phyloP scores from a whole-genome alignment of 2,113 vertebrate species.

The Laterallus jamaicensis region DNA sequence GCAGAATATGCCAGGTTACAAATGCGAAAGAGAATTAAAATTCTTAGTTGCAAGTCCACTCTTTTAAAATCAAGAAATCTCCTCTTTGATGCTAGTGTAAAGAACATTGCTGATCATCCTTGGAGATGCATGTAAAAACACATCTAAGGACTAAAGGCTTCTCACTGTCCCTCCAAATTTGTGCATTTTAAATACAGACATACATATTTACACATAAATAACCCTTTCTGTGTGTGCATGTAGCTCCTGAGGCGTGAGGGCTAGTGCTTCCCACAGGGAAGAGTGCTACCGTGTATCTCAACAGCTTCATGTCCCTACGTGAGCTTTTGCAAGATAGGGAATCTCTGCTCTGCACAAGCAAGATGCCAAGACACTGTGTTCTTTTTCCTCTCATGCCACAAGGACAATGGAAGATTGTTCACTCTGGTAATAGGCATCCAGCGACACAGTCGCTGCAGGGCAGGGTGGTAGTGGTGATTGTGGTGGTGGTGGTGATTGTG shows the following conservation, averaged over 20 bases:
- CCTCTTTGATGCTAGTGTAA: neutral
- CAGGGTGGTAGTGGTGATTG: too few relatives aligned
- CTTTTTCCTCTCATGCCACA: neutral
- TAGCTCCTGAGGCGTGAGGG: neutral
- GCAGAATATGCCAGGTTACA: neutral
- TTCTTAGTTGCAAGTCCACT: neutral
- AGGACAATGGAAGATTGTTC: neutral
- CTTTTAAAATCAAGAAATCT: neutral
- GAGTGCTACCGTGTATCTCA: neutral
- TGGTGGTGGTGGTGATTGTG: too few relatives aligned
- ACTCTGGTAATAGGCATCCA: neutral
- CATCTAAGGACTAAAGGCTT: neutral
- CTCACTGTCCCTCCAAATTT: neutral
- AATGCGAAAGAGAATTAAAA: neutral
- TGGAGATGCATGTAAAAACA: neutral
- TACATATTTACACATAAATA: neutral
- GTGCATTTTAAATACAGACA: conserved; percentile 40
- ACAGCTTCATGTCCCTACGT: neutral
- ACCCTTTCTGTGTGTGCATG: neutral
- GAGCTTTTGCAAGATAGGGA: neutral
- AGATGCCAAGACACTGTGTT: neutral
- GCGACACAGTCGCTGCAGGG: neutral
- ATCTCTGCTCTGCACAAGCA: neutral
- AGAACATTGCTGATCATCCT: neutral
- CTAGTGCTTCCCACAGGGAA: conserved; percentile 46